These are phyloP conservation scores for Mamestra brassicae DNA, from an alignment of 2,888 invertebrate genomes.

Conservation along the genomic window DNA sequence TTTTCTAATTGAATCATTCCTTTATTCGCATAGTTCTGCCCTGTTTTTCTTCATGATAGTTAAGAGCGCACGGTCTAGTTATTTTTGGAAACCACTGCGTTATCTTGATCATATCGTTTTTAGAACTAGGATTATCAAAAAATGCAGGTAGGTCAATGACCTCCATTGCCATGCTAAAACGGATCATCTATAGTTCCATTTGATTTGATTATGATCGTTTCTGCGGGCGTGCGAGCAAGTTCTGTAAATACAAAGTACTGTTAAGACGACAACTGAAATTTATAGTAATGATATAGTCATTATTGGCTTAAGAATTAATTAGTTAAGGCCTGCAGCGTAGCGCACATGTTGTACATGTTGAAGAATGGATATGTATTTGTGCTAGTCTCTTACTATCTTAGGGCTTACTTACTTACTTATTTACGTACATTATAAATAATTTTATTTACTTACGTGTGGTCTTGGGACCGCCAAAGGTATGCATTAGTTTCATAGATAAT, in stretches of 20 bases:
- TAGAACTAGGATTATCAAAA: not conserved
- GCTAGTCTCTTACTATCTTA: not conserved
- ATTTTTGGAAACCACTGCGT: too few species aligned
- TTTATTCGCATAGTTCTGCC: too few species aligned
- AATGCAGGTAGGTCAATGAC: not conserved
- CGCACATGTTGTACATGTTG: not conserved
- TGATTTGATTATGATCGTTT: slow-evolving; percentile 55
- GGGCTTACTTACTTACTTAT: too few species aligned
- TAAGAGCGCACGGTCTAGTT: too few species aligned
- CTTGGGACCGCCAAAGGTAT: not conserved
- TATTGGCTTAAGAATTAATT: slow-evolving; percentile 28
- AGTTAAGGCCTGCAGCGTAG: slow-evolving; percentile 10
- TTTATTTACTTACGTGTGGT: not conserved
- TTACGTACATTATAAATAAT: not conserved
- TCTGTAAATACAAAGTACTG: not conserved
- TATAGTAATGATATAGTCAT: slow-evolving; percentile 32
- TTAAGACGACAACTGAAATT: slow-evolving; percentile 29
- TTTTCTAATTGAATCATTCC: too few species aligned
- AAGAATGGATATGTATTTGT: not conserved
- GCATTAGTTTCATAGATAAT: too few species aligned
- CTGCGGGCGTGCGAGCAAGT: slow-evolving; percentile 20
- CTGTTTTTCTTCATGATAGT: too few species aligned
- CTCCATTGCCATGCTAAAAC: not conserved
- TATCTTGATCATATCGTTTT: not conserved
- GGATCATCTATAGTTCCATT: slow-evolving; percentile 22